Percentiles rank a stretch among this genome's conserved stretches.
Evolutionary conservation across 1,140 invertebrate genomes (phyloP).

Genomic region (Dendroctonus ponderosae): DNA sequence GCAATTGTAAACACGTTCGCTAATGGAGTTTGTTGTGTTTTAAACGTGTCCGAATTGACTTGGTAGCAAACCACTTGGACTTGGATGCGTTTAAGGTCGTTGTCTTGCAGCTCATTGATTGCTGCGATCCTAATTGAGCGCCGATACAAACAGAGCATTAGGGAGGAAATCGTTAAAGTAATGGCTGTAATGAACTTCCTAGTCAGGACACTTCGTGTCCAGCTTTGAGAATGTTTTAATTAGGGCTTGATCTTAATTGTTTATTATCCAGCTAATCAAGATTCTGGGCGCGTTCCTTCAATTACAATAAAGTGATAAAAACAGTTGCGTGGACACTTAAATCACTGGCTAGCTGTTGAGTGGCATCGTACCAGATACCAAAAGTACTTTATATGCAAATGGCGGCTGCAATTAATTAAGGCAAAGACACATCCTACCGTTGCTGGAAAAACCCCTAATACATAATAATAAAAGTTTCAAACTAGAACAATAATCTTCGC

Average conservation of each 20-base stretch:
- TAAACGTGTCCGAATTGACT: constrained; percentile 25
- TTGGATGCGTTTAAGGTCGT: too few species aligned
- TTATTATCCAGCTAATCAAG: too few species aligned
- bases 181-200: too few species aligned
- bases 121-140: too few species aligned
- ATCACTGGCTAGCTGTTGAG: background rate
- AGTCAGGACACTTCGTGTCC: too few species aligned
- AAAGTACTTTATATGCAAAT: constrained; percentile 24
- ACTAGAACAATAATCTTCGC: constrained; percentile 23
- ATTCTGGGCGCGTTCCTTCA: constrained; percentile 3
- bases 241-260: background rate
- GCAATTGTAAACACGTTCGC: constrained; percentile 27
- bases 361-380: background rate
- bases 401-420: constrained; percentile 15
- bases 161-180: too few species aligned
- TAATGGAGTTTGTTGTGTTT: constrained; percentile 29
- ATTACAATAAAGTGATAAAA: constrained; percentile 4
- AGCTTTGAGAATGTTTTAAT: background rate
- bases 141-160: too few species aligned
- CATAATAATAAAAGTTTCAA: constrained; percentile 21
- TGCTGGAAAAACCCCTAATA: constrained; percentile 11
- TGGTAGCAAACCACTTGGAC: background rate
- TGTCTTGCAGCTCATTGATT: too few species aligned
- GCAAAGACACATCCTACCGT: constrained; percentile 11
- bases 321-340: background rate